Conservation (phyloP, 2,888 invertebrate species). For the Protophormia terraenovae region DNA sequence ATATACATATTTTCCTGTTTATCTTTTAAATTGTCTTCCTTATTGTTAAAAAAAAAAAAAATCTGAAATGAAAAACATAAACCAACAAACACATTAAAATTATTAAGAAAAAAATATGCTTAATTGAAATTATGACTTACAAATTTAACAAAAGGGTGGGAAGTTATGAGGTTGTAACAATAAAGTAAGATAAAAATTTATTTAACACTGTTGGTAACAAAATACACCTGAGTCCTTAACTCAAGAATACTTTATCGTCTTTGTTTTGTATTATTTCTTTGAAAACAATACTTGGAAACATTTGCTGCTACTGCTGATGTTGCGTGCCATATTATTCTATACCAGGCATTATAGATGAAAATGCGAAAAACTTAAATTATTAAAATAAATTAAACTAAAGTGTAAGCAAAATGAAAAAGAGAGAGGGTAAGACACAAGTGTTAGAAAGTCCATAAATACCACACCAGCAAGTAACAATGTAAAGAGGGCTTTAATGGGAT, state of each 20-base stretch:
- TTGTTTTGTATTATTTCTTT: not conserved
- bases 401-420: not conserved
- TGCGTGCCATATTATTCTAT: conserved; percentile 18
- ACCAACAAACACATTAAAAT: not conserved
- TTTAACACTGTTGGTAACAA: conserved; percentile 41
- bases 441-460: conserved; percentile 15
- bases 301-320: not conserved
- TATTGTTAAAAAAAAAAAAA: not conserved
- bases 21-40: conserved; percentile 1
- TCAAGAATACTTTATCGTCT: conserved; percentile 3
- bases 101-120: conserved; percentile 15
- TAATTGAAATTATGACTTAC: conserved; percentile 27
- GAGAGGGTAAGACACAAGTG: not conserved
- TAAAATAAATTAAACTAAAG: conserved; percentile 24
- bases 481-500: not conserved
- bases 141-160: not conserved
- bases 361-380: conserved; percentile 20
- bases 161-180: not conserved
- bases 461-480: not conserved
- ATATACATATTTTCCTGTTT: not conserved
- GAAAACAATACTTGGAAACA: conserved; percentile 9
- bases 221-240: conserved; percentile 36
- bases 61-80: too few relatives aligned
- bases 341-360: not conserved
- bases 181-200: conserved; percentile 32